Base-by-base conservation (phyloP, 2,113 vertebrate species). In the Pachypanchax playfairii region DNA sequence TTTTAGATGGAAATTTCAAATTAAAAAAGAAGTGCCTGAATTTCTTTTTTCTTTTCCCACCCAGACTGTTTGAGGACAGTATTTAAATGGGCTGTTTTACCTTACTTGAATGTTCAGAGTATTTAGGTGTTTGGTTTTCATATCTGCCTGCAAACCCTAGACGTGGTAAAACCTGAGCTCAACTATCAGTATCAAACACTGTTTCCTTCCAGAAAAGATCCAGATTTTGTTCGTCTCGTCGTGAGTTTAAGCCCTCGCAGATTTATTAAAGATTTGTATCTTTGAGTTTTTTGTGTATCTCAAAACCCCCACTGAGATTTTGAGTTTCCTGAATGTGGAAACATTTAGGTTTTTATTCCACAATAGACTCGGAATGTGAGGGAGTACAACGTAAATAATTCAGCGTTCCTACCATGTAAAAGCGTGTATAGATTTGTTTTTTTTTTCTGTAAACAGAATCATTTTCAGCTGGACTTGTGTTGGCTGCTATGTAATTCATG, bases 401-500 rank as follows among this genome's bases (percentile, higher is more conserved):
- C 87, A 91, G 91, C 93, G 93, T 82, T 94, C 93, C 94, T 93
- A 92, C 90, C 91, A 88, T 95, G 94, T 96, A 94, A 92, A 90
- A 92, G 95, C 92, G 93, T 99, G 96, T 96, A 93, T 94, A 95
- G 93, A 92, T 84, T 83, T 94, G 90, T 93, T 93, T 78, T 94
- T 91, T 94, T 93, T 95, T 94, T 91, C 92, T 94, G 93, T 95
- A 92, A 95, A 94, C 90, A 93, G 91, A 89, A 94, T 96, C 92
- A 94, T 94, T 95, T 94, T 96, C 96, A 94, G 96, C 96, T 96
- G 95, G 95, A 97, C 94, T 94, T 93, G 92, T 94, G 93, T 96
- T 96, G 96, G 96, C 96, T 99, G 96, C 96, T 98, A 96, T 96
- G 94, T 95, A 97, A 95, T 94, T 95, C 94, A 94, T 95, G 96